These are phyloP conservation scores for Listronotus bonariensis DNA, from an alignment of 1,140 invertebrate species.

Conservation along the genomic window DNA sequence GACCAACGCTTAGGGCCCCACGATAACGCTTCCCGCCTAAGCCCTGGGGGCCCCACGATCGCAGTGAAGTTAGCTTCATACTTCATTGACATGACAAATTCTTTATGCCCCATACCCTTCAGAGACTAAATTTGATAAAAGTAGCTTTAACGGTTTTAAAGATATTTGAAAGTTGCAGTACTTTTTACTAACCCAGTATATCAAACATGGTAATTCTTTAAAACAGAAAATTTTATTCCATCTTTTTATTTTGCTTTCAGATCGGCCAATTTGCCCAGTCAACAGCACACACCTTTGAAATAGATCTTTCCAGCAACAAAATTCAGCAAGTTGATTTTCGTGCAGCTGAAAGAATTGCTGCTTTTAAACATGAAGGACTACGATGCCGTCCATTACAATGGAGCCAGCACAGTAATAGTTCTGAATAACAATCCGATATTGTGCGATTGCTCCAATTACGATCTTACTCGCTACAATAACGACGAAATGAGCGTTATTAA, in stretches of 20 bases:
- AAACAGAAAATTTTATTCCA: no score
- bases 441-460: slow-evolving; percentile 29
- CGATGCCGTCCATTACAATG: not conserved
- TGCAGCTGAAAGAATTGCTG: not conserved
- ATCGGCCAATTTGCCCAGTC: not conserved
- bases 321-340: slow-evolving; percentile 7
- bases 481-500: slow-evolving; percentile 19
- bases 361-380: not conserved
- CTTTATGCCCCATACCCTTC: no score
- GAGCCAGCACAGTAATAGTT: slow-evolving; percentile 3
- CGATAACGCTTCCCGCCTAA: no score
- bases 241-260: not conserved
- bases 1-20: no score
- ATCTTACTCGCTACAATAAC: slow-evolving; percentile 39
- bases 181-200: no score
- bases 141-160: no score
- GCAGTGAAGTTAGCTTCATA: no score
- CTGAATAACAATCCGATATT: slow-evolving; percentile 16
- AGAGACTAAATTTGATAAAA: no score
- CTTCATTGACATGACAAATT: no score
- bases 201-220: no score
- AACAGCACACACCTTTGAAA: not conserved
- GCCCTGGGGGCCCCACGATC: no score
- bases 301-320: slow-evolving; percentile 2
- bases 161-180: no score